phyloP scores from a whole-genome alignment of 1,140 invertebrate species.

The Micrasema longulum region DNA sequence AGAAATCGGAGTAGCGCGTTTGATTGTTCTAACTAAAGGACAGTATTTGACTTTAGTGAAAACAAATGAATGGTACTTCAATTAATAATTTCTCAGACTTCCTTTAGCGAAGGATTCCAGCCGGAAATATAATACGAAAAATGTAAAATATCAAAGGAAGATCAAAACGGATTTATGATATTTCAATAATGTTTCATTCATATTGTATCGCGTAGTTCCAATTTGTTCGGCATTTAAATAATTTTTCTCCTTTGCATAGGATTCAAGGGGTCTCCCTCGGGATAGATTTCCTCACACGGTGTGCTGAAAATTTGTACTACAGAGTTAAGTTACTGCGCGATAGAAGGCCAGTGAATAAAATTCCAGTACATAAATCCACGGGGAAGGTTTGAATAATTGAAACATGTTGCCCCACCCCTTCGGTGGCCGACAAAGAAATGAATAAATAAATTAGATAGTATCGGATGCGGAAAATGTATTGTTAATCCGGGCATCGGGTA shows the following conservation, averaged over 20 bases:
- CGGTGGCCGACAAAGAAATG: slow-evolving; percentile 45
- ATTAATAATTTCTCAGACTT: no score
- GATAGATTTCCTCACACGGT: slow-evolving; percentile 35
- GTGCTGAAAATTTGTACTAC: slow-evolving; percentile 33
- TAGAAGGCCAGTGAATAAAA: slow-evolving; percentile 43
- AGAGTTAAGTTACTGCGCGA: slow-evolving; percentile 30
- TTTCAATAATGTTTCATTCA: slow-evolving; percentile 11
- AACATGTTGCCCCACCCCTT: slow-evolving; percentile 8
- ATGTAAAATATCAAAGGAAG: no score
- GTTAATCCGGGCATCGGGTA: slow-evolving; percentile 38
- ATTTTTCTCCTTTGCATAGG: slow-evolving; percentile 36
- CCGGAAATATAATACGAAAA: no score
- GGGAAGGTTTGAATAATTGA: slow-evolving; percentile 44
- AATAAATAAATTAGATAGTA: slow-evolving; percentile 49
- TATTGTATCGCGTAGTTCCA: slow-evolving; percentile 22
- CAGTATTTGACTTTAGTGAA: no score
- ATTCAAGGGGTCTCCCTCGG: slow-evolving; percentile 16
- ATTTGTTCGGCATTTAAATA: slow-evolving; percentile 32
- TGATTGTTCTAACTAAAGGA: no score
- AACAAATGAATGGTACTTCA: no score
- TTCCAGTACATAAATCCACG: slow-evolving; percentile 39
- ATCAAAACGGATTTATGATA: no score
- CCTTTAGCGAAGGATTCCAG: no score
- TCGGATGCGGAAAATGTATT: slow-evolving; percentile 43
- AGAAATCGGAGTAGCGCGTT: no score